phyloP scores from a whole-genome alignment of 2,797 vertebrate genomes.

The Sebastes jordani region DNA sequence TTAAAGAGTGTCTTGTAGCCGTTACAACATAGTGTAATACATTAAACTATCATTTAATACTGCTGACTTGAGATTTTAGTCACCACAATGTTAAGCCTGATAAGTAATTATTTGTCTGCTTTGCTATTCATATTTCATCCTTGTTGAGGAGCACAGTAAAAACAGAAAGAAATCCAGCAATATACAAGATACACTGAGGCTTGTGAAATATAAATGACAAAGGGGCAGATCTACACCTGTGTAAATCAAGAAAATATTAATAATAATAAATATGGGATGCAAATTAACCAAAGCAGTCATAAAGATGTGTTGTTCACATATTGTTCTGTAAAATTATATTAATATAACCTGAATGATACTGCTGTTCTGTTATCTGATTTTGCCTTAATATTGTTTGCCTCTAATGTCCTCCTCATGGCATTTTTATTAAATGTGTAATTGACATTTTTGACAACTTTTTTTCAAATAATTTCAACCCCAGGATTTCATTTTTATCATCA shows the following conservation, averaged over 20 bases:
- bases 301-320: background rate
- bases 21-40: background rate
- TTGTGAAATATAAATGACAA: background rate
- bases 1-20: background rate
- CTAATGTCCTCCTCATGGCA: background rate
- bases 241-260: no score
- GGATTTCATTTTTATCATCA: background rate
- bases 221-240: background rate
- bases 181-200: background rate
- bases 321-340: constrained; percentile 16
- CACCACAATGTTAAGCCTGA: background rate
- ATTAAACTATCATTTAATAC: constrained; percentile 8
- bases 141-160: background rate
- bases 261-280: background rate
- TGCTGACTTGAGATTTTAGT: background rate
- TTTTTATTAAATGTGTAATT: background rate
- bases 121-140: background rate
- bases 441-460: no score
- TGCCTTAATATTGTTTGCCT: constrained; percentile 19
- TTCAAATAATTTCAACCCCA: background rate
- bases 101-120: background rate
- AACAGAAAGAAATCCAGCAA: constrained; percentile 10
- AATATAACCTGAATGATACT: background rate
- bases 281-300: background rate
- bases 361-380: background rate